Evolutionary conservation across 2,113 vertebrate species (phyloP), one percentile per base, ranked within the genome.

Genomic region (Maccullochella peelii): DNA sequence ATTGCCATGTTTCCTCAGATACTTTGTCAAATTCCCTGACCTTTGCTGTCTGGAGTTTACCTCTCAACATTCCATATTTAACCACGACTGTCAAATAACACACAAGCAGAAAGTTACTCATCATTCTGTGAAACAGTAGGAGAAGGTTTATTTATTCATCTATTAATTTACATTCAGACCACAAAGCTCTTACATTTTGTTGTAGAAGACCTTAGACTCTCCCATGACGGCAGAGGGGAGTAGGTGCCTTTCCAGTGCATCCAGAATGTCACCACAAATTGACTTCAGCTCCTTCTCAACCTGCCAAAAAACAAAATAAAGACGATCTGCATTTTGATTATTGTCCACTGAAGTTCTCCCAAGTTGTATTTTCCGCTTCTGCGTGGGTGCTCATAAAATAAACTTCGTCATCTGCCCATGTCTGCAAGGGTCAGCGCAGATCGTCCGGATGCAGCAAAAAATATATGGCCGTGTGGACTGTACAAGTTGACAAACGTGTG

Each of bases 201-300:
- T 98, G 97, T 99, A 99, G 97, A 99, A 99, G 96, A 99, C 98
- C 96, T 98, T 99, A 67, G 98, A 99, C 96, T 99, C 97, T 93
- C 98, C 98, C 91, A 96, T 96, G 94, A 92, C 97, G 91, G 98
- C 97, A 93, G 98, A 97, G 93, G 98, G 98, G 95, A 99, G 97
- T 95, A 99, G 97, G 96, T 99, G 97, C 92, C 97, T 97, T 92
- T 99, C 98, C 97, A 99, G 97, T 95, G 98, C 97, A 91, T 98
- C 97, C 94, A 99, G 96, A 95, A 99, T 99, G 95, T 99, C 98
- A 86, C 95, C 96, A 96, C 98, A 99, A 94, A 99, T 99, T 81
- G 96, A 95, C 92, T 98, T 98, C 92, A 99, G 96, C 85, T 99
- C 98, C 47, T 96, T 96, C 93, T 99, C 98, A 95, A 99, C 98